Conservation (phyloP, 2,113 vertebrate species). For the Empidonax alnorum region DNA sequence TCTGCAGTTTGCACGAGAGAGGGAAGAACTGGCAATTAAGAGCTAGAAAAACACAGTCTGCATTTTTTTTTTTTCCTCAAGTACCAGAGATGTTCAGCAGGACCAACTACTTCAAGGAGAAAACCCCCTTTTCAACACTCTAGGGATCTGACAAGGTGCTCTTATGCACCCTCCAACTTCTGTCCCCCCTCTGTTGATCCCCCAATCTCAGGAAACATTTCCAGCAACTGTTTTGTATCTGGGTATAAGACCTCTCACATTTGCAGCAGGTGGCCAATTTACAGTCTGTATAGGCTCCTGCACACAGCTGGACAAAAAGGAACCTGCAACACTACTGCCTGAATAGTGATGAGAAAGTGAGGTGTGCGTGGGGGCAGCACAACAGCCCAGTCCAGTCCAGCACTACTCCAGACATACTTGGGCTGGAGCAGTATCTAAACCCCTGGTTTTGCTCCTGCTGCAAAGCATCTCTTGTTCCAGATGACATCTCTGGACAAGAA, state of each 20-base stretch:
- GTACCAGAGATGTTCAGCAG: background rate
- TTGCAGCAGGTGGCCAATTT: background rate
- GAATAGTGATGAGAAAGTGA: accelerated
- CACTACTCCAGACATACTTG: background rate
- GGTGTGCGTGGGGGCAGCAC: background rate
- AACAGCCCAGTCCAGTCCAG: background rate
- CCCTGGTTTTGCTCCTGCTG: background rate
- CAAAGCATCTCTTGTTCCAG: background rate
- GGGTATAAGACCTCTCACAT: background rate
- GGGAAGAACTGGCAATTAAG: background rate
- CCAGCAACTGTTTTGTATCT: background rate
- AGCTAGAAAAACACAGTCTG: background rate
- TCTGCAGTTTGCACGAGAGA: background rate
- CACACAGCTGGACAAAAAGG: accelerated
- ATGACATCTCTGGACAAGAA: background rate
- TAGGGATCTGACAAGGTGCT: background rate
- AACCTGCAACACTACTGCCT: background rate
- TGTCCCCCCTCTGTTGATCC: background rate
- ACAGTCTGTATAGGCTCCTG: background rate
- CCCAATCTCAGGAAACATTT: background rate
- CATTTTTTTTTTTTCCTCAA: background rate
- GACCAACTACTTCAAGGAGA: background rate
- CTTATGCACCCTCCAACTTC: background rate
- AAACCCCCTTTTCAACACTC: background rate
- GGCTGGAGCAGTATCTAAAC: background rate